These are phyloP conservation scores for Cantharis flavilabris DNA, from an alignment of 2,888 invertebrate species.

Conservation along the genomic window DNA sequence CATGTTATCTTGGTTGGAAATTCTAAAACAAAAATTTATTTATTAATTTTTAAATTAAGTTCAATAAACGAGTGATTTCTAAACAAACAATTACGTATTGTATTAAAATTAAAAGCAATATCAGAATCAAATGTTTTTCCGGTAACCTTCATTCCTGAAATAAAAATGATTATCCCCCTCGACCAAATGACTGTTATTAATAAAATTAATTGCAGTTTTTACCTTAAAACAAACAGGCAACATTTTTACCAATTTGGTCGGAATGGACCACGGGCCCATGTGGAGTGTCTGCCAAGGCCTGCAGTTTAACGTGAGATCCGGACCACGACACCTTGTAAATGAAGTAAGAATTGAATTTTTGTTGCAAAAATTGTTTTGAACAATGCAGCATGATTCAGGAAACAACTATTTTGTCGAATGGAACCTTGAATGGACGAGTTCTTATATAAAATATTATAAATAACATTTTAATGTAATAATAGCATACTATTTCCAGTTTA, in stretches of 20 bases:
- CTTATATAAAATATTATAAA: not conserved
- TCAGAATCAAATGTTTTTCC: not conserved
- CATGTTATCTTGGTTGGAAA: not conserved
- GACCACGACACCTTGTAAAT: too few species aligned
- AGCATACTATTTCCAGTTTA: not conserved
- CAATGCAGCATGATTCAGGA: not conserved
- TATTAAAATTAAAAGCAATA: not conserved
- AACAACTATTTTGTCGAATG: not conserved
- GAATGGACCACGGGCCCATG: too few species aligned
- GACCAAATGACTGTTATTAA: not conserved
- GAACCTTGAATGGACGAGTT: not conserved
- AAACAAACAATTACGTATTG: not conserved
- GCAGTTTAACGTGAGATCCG: not conserved
- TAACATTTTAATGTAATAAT: not conserved
- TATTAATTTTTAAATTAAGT: not conserved
- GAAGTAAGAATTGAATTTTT: not conserved
- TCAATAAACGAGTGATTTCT: not conserved
- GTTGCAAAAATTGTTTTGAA: not conserved
- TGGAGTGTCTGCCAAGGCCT: not conserved
- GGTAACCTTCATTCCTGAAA: not conserved
- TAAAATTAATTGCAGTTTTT: not conserved
- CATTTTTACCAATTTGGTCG: too few species aligned
- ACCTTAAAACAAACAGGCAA: not conserved
- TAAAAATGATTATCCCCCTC: not conserved
- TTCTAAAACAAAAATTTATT: not conserved